Base-by-base conservation (phyloP, 2,113 vertebrate genomes). In the Pandion haliaetus region DNA sequence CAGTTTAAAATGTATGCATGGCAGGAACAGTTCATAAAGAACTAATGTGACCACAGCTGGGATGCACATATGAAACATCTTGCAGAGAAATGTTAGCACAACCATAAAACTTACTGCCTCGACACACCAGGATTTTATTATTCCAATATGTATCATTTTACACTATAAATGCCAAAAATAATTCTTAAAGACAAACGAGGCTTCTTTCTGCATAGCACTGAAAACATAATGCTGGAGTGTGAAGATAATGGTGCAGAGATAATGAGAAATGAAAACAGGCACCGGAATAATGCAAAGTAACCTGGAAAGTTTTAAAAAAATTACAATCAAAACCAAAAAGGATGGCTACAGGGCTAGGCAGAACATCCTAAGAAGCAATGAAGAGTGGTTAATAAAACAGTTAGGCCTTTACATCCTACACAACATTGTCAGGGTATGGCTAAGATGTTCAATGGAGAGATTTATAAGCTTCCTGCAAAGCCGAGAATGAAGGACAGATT, bases 61-160 rank as follows among this genome's bases (percentile, higher is more conserved):
- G 90, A 80, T 77, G 77, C 44, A 96, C 70, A 72, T 49, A 94
- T 52, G 91, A 96, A 95, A 95, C 47, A 49, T 93, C 61, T 79
- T 73, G 14, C 50, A 93, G 61, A 74, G 83, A 74, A 95, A 97
- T 93, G 77, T 89, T 96, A 91, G 83, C 1, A 3, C 40, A 78
- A 89, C n/a, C 65, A 86, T 90, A 83, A 82, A 94, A 78, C 18
- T 38, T 61, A 95, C 12, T 93, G 82, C 91, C 86, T 85, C 11
- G 0, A 54, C 78, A 85, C 63, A 93, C 20, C 38, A 84, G 24
- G 59, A 80, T 86, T 84, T 94, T 66, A 93, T 63, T 83, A 92
- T 58, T 84, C 45, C 34, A 49, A 11, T 65, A 91, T 34, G 3
- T 71, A 96, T 97, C 82, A 79, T 59, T 91, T 98, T 98, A 95